Evolutionary conservation across 1,140 invertebrate genomes (phyloP).

Genomic region (Brachionus manjavacas): DNA sequence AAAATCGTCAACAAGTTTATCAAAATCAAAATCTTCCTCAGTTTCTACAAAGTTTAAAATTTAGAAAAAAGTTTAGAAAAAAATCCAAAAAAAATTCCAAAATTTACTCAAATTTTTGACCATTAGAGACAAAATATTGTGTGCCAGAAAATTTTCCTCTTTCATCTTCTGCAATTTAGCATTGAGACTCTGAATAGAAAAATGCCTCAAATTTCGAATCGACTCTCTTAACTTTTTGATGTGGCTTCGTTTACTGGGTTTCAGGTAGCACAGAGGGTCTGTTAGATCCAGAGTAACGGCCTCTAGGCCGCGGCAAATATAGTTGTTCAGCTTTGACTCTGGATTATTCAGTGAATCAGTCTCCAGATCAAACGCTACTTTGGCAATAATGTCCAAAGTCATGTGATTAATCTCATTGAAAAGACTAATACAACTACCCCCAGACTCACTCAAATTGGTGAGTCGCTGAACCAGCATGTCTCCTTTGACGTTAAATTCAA

Average conservation of each 20-base stretch:
- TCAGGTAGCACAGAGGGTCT: neutral
- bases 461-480: neutral
- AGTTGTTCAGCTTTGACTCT: neutral
- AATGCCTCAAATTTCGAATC: neutral
- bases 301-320: neutral
- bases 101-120: neutral
- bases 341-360: neutral
- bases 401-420: neutral
- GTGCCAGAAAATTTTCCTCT: neutral
- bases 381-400: constrained; percentile 24
- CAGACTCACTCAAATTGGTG: neutral
- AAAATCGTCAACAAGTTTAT: constrained; percentile 33
- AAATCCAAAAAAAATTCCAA: neutral
- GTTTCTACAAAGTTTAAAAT: neutral
- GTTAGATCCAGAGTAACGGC: neutral
- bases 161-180: neutral
- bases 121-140: neutral
- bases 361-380: constrained; percentile 15
- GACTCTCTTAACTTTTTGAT: neutral
- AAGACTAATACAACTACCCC: neutral
- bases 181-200: neutral
- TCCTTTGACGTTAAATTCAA: constrained; percentile 3
- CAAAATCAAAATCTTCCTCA: constrained; percentile 14
- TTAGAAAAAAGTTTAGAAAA: neutral
- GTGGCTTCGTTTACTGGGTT: neutral